phyloP scores from a whole-genome alignment of 2,797 vertebrate genomes.

The Poecile montanus region DNA sequence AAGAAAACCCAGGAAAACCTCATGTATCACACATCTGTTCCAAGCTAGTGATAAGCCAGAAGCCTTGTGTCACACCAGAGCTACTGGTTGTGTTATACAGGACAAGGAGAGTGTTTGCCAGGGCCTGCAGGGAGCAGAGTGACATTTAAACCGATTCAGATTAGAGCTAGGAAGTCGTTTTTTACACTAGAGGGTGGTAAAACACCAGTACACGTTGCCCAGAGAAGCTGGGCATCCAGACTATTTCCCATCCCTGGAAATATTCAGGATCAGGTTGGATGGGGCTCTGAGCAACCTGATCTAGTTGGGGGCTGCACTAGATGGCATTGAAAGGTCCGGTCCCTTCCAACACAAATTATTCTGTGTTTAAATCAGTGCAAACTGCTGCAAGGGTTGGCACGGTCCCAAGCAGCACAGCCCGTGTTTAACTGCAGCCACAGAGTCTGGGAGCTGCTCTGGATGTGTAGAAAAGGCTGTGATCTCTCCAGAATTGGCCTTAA shows the following conservation, averaged over 20 bases:
- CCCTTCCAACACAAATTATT: not conserved
- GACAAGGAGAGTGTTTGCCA: not conserved
- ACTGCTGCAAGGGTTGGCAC: not conserved
- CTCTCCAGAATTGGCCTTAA: not conserved
- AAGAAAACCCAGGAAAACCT: not conserved
- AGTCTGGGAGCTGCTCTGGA: not conserved
- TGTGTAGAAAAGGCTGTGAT: fast-evolving
- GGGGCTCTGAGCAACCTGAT: not conserved
- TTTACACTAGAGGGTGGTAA: slow-evolving; percentile 7
- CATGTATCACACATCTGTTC: not conserved
- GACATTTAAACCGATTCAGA: not conserved
- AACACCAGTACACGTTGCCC: not conserved
- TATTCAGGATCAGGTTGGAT: not conserved
- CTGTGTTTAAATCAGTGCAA: not conserved
- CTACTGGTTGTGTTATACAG: not conserved
- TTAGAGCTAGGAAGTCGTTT: not conserved
- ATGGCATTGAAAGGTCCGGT: not conserved
- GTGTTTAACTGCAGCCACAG: not conserved
- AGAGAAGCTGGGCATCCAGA: not conserved
- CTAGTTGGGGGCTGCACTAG: not conserved
- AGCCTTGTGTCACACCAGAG: fast-evolving
- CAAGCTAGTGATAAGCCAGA: not conserved
- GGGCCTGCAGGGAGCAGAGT: not conserved
- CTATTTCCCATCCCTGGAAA: not conserved
- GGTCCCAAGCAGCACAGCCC: not conserved